Evolutionary conservation across 2,113 vertebrate genomes (phyloP), one percentile per base, ranked within the genome.

Genomic region (Phylloscopus trochilus): DNA sequence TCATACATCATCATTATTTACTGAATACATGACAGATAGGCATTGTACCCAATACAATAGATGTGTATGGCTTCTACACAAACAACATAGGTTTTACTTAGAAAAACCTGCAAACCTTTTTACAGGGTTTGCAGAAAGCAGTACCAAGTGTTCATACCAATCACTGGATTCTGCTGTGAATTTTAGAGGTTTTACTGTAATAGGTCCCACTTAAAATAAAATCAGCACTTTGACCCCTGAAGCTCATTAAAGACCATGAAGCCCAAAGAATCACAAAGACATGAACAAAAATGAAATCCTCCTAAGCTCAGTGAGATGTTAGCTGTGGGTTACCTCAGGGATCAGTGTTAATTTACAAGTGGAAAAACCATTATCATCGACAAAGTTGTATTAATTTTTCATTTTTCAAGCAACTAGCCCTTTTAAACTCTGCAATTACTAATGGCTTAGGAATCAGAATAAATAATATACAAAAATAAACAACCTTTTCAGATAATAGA

Each of bases 341-440:
- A 91, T 66, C 91, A 51, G 44, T 55, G 63, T 68, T 85, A 81
- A 93, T 92, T 88, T 87, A 66, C 67, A 90, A 82, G 51, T 69
- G 41, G 62, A 85, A 87, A 95, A 91, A 17, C 5, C 59, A 90
- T 90, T 91, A 77, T 39, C 55, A 59, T 82, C 81, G 63, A 53
- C 1, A 6, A 72, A 85, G 31, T 17, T 60, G 51, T 46, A 83
- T 91, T 96, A 82, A 83, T 95, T 92, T 87, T 87, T 85, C 87
- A 73, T 83, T 49, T 82, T 92, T 76, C 82, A 85, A 91, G 41
- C 41, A 79, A 69, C 30, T 15, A 62, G 35, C 44, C 55, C 49
- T 84, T 64, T 82, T 70, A 72, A 87, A 64, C 20, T 28, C 35
- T 39, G 39, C 30, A 64, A 52, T n/a, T 73, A 44, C 39, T 47